Base-by-base conservation (phyloP, 2,113 vertebrate genomes). In the Chionodraco myersi region DNA sequence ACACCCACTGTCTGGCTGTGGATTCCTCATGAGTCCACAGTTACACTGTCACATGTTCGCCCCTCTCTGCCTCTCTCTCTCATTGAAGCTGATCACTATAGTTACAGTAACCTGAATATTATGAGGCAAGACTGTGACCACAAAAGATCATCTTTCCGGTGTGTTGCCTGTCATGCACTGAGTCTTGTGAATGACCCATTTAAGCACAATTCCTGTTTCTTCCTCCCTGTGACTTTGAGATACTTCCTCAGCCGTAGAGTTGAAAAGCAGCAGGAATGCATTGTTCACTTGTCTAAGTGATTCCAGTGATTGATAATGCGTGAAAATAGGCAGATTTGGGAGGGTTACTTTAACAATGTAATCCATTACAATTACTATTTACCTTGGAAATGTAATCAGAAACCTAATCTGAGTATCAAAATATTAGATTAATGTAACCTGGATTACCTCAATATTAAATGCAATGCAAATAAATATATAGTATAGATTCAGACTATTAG, bases 171-270 rank as follows among this genome's bases (percentile, higher is more conserved):
- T 93, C 86, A 90, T 83, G 86, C 89, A 83, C 72, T 83, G 13
- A 83, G 88, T 92, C 89, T 92, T 90, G 88, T 92, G 91, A 91
- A 91, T 87, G 88, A 88, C 82, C 82, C 69, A 86, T 87, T 91
- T 85, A 81, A 71, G 72, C 49, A 88, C 59, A 85, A 73, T 88
- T 91, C 75, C 77, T 69, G 53, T 88, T 83, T 83, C 65, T 89
- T 85, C 68, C 66, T 72, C 54, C 56, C 30, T 77, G 60, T 57
- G 67, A 86, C 51, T 64, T 57, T 61, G 52, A 78, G 77, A 65
- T 48, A 58, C 58, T 75, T 77, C 75, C 68, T 66, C 75, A 21
- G 77, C 86, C 82, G 23, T 7, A 75, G 72, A 91, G 80, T 68
- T 75, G 77, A 76, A 70, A 77, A 75, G 77, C 69, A 73, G 23